Conservation (phyloP, 2,113 vertebrate species). For the Agelaius phoeniceus region DNA sequence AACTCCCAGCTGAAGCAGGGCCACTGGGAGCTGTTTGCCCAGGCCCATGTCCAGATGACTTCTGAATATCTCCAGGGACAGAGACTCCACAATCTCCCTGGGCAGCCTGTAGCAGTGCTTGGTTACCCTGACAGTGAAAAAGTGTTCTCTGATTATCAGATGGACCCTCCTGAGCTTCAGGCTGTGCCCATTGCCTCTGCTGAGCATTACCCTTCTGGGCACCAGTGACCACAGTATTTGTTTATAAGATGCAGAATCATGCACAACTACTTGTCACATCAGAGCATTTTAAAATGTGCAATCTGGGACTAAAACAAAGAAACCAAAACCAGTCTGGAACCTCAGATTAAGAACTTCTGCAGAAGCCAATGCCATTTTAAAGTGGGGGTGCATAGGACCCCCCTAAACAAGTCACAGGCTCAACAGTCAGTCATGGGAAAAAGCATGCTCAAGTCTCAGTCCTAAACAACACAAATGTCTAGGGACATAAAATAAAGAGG, state of each 20-base stretch:
- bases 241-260: background rate
- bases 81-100: background rate
- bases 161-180: background rate
- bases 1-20: background rate
- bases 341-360: background rate
- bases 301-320: background rate
- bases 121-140: background rate
- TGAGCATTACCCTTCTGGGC: background rate
- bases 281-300: background rate
- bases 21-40: background rate
- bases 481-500: slow-evolving; percentile 13
- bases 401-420: background rate
- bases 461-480: background rate
- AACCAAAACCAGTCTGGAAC: background rate
- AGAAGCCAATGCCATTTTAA: background rate
- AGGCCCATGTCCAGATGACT: background rate
- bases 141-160: background rate
- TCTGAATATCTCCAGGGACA: background rate
- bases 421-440: background rate
- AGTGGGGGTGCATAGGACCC: background rate
- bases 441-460: background rate
- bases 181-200: background rate
- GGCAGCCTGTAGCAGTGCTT: background rate
- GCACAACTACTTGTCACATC: background rate
- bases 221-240: background rate